These are phyloP conservation scores for Paraescarpia echinospica DNA, from an alignment of 1,140 invertebrate genomes.

Conservation along the genomic window DNA sequence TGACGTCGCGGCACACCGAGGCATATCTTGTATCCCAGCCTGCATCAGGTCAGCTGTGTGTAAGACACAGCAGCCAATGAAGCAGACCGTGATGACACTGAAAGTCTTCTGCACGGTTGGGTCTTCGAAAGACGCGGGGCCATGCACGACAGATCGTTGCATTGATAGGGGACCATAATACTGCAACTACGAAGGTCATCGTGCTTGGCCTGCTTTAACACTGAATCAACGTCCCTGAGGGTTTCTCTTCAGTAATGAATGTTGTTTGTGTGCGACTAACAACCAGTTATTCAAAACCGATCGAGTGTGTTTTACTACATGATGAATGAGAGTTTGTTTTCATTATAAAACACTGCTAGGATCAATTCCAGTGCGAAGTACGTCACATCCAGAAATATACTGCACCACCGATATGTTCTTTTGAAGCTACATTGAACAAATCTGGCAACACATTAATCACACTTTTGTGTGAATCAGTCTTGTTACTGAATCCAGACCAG, in stretches of 20 bases:
- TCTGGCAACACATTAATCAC: background rate
- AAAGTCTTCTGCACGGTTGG: background rate
- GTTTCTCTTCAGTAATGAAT: background rate
- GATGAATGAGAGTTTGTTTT: background rate
- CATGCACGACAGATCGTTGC: too few relatives aligned
- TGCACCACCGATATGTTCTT: background rate
- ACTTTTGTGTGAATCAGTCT: background rate
- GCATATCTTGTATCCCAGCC: background rate
- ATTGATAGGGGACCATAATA: background rate
- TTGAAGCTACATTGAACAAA: background rate
- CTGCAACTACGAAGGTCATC: background rate
- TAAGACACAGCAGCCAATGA: background rate
- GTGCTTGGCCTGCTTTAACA: too few relatives aligned
- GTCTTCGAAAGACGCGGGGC: background rate
- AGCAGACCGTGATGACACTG: too few relatives aligned
- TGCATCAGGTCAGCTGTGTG: background rate
- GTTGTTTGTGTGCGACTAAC: background rate
- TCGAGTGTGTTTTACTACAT: background rate
- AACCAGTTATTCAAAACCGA: background rate
- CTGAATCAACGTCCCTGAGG: background rate
- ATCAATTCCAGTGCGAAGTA: background rate
- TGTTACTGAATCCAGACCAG: background rate
- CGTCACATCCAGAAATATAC: background rate
- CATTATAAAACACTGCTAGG: background rate
- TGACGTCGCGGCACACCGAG: slow-evolving; percentile 63